These are phyloP conservation scores for Anguilla japonica DNA, from an alignment of 2,113 vertebrate species.

Conservation along the genomic window DNA sequence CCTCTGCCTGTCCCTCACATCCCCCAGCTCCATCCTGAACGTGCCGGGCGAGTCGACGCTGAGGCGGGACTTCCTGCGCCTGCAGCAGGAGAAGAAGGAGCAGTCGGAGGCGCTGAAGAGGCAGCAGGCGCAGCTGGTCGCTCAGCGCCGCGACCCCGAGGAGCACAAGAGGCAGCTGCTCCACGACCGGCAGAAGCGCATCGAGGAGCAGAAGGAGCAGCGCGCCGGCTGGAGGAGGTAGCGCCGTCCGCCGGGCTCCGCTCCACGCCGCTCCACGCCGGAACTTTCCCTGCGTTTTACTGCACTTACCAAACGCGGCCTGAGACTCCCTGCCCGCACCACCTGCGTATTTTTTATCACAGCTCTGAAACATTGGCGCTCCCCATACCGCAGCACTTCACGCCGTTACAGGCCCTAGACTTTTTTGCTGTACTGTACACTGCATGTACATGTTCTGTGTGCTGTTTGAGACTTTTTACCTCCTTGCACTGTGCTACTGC, in stretches of 20 bases:
- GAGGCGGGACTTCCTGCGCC: conserved; percentile 85
- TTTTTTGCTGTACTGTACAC: too few relatives aligned
- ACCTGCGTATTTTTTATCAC: too few relatives aligned
- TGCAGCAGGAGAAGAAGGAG: conserved; percentile 91
- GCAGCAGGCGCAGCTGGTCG: conserved; percentile 80
- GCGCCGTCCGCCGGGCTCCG: neutral
- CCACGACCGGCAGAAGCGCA: conserved; percentile 88
- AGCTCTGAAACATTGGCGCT: neutral
- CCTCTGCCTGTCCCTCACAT: neutral
- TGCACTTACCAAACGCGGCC: neutral
- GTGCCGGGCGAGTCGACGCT: conserved; percentile 88
- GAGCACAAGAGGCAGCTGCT: conserved; percentile 86
- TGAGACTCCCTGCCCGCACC: too few relatives aligned
- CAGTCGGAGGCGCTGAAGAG: conserved; percentile 81
- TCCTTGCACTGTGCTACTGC: neutral
- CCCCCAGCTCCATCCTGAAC: conserved; percentile 84
- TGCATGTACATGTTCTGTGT: too few relatives aligned
- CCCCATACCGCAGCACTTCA: too few relatives aligned
- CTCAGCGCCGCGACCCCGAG: conserved; percentile 83
- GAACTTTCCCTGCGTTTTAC: neutral
- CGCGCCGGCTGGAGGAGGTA: conserved; percentile 84
- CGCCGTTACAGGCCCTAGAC: too few relatives aligned
- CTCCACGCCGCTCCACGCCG: neutral
- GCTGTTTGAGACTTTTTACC: neutral
- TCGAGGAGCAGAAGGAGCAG: conserved; percentile 90